Percentiles rank a stretch among this genome's conserved stretches.
Conservation (phyloP, 2,797 vertebrate genomes). For the Typhlichthys eigenmanni region DNA sequence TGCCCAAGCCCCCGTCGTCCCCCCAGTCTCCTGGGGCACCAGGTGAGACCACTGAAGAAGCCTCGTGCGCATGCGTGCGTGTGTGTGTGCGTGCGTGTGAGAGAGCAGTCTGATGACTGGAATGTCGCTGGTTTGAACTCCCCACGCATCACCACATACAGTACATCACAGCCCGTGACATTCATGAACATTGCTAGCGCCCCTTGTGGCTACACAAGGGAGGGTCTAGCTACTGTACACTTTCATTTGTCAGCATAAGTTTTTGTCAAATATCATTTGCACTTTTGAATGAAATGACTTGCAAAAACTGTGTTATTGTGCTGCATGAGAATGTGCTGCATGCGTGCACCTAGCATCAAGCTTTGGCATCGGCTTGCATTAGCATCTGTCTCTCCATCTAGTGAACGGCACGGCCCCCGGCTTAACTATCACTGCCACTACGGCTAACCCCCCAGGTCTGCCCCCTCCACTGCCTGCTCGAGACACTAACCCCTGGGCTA, state of each 20-base stretch:
- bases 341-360: conserved; percentile 25
- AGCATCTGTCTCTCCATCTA: conserved; percentile 72
- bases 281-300: too few species aligned
- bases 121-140: neutral
- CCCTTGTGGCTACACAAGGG: too few species aligned
- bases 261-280: too few species aligned
- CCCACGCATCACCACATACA: too few species aligned
- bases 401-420: conserved; percentile 90
- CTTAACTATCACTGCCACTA: conserved; percentile 82
- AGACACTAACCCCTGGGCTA: conserved; percentile 98
- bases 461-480: conserved; percentile 88
- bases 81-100: neutral
- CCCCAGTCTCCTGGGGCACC: conserved; percentile 91
- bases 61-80: neutral
- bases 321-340: conserved; percentile 33
- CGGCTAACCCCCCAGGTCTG: conserved; percentile 73
- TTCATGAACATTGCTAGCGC: too few species aligned
- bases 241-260: too few species aligned
- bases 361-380: conserved; percentile 31
- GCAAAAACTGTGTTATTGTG: conserved; percentile 12
- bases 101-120: neutral
- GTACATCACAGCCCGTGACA: too few species aligned
- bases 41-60: conserved; percentile 72
- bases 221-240: too few species aligned
- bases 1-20: conserved; percentile 89